phyloP scores from a whole-genome alignment of 2,888 invertebrate species.

The Magallana nippona region DNA sequence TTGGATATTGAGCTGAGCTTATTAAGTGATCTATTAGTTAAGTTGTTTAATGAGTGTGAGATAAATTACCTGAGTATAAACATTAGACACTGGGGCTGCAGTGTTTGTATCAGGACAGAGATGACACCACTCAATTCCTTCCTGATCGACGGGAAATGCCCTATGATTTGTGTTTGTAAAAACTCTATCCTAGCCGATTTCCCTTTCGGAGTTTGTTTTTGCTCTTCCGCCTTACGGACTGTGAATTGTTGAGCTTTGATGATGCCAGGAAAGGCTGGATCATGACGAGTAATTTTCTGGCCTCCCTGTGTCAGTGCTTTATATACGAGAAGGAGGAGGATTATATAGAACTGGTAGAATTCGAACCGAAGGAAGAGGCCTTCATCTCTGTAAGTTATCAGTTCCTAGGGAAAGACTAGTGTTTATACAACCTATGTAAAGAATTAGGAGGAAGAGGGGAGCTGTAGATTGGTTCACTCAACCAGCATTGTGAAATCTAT shows the following conservation, averaged over 20 bases:
- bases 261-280: constrained; percentile 4
- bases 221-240: neutral
- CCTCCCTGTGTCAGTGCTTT: neutral
- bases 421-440: no score
- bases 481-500: no score
- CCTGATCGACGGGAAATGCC: constrained; percentile 2
- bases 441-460: no score
- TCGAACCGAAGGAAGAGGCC: neutral
- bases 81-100: no score
- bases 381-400: neutral
- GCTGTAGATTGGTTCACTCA: no score
- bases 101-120: neutral
- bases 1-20: no score
- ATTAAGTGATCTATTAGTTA: no score
- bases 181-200: neutral
- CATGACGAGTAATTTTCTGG: constrained; percentile 17
- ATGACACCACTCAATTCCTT: constrained; percentile 9
- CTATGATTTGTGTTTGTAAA: constrained; percentile 27
- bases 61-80: no score
- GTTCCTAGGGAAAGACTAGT: no score
- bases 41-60: no score
- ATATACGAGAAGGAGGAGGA: constrained; percentile 5
- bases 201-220: constrained; percentile 2
- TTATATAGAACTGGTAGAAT: constrained; percentile 8
- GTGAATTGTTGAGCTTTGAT: neutral